phyloP scores from a whole-genome alignment of 2,888 invertebrate species.

The Sinelater perroti region DNA sequence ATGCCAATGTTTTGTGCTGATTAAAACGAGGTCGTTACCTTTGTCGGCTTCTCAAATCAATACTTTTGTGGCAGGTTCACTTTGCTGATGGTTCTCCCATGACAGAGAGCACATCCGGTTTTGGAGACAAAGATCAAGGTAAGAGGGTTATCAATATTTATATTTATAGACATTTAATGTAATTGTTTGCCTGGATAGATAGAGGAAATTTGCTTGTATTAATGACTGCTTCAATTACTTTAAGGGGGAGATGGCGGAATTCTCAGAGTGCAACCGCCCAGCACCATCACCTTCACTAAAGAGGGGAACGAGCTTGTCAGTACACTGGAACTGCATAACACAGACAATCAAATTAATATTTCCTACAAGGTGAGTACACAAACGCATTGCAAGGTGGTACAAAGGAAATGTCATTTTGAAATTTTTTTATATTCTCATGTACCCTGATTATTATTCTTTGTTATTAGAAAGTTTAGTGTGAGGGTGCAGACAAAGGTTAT shows the following conservation, averaged over 20 bases:
- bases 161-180: conserved; percentile 3
- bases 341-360: conserved; percentile 63
- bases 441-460: too few relatives aligned
- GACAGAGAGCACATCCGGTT: conserved; percentile 58
- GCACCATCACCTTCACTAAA: conserved; percentile 74
- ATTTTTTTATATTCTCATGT: too few relatives aligned
- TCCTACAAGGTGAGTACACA: conserved; percentile 83
- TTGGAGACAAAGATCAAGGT: conserved; percentile 53
- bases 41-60: too few relatives aligned
- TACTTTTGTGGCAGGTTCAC: conserved; percentile 67
- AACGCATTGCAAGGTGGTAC: too few relatives aligned
- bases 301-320: conserved; percentile 75
- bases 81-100: conserved; percentile 70
- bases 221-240: neutral
- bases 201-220: too few relatives aligned
- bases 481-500: too few relatives aligned
- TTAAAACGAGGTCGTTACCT: too few relatives aligned
- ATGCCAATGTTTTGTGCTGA: neutral
- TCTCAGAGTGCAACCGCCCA: conserved; percentile 72
- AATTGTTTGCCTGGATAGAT: neutral
- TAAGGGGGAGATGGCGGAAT: conserved; percentile 63
- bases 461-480: too few relatives aligned
- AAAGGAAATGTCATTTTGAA: too few relatives aligned
- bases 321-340: conserved; percentile 75
- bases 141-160: conserved; percentile 39